Percentiles rank a stretch among this genome's conserved stretches.
phyloP scores from a whole-genome alignment of 2,113 vertebrate species.

The Chunga burmeisteri region DNA sequence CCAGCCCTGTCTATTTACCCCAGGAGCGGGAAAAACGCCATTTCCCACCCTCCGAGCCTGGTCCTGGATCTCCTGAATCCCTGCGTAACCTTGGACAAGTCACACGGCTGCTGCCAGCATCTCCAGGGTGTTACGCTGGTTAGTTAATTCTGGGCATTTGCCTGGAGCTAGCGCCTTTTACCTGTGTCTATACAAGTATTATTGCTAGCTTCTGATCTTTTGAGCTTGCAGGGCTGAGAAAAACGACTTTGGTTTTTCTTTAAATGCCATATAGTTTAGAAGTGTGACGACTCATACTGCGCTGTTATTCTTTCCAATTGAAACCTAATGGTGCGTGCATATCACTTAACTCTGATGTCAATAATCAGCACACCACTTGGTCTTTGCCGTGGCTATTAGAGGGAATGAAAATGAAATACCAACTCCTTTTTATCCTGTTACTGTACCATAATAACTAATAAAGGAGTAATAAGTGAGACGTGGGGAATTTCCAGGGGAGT shows the following conservation, averaged over 20 bases:
- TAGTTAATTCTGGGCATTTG: neutral
- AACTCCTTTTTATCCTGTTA: slow-evolving; percentile 31
- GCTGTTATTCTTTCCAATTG: slow-evolving; percentile 49
- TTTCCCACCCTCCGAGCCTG: neutral
- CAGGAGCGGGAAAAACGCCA: neutral
- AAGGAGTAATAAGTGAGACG: slow-evolving; percentile 49
- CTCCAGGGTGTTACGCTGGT: neutral
- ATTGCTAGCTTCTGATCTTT: neutral
- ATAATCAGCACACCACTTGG: slow-evolving; percentile 1
- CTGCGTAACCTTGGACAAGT: neutral
- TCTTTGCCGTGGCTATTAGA: slow-evolving; percentile 32
- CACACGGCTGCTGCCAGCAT: neutral
- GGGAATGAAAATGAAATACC: slow-evolving; percentile 33
- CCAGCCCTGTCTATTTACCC: neutral
- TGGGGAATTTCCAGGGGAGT: slow-evolving; percentile 53
- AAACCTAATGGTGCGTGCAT: slow-evolving; percentile 31
- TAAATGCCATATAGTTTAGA: slow-evolving; percentile 45
- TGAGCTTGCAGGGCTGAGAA: slow-evolving; percentile 22
- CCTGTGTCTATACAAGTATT: neutral
- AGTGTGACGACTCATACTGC: slow-evolving; percentile 52
- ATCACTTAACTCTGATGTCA: slow-evolving; percentile 48
- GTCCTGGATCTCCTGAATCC: neutral
- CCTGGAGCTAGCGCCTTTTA: neutral
- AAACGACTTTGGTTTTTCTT: slow-evolving; percentile 13
- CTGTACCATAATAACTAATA: slow-evolving; percentile 53